Evolutionary conservation across 2,888 invertebrate species (phyloP), one percentile per base, ranked within the genome.

Genomic region (Seira sanloemensis): DNA sequence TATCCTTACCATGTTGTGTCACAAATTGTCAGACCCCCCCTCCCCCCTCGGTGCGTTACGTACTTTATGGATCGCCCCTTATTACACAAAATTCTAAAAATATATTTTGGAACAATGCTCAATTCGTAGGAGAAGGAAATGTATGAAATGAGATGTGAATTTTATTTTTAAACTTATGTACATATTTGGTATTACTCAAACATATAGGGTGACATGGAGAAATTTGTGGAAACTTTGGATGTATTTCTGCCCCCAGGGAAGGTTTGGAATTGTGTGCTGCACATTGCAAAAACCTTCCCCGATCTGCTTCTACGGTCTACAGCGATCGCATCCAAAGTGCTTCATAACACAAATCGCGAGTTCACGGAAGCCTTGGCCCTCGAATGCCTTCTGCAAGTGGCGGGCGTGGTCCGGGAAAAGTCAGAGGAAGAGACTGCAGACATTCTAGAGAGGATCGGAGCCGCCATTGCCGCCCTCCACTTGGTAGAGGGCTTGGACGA

Each of bases 81-180:
- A 25, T 25, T 67, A n/a, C n/a, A n/a, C n/a, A n/a, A n/a, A n/a
- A n/a, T 21, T 7, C 67, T 7, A 25, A 23, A 2, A 24, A 62
- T 12, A 74, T 62, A 12, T 16, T 37, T 16, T 74, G 74, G 74
- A 62, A 58, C 24, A 62, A 24, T 62, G 19, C 27, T n/a, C 74
- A 62, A 16, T n/a, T 19, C 12, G 0, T 74, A 24, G 62, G 25
- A 24, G 1, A 26, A 0, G 74, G 26, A 0, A 1, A 7, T 2
- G 54, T 24, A 24, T 2, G 19, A 1, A 7, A 9, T 27, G 54
- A n/a, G n/a, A n/a, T n/a, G n/a, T n/a, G n/a, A n/a, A n/a, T n/a
- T n/a, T n/a, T n/a, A n/a, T n/a, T n/a, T 23, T 12, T 26, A 24
- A 12, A 54, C 19, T 19, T 54, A 23, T 58, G 58, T 24, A 16